Conservation (phyloP, 1,140 invertebrate genomes). For the Aphelenchoides fujianensis region DNA sequence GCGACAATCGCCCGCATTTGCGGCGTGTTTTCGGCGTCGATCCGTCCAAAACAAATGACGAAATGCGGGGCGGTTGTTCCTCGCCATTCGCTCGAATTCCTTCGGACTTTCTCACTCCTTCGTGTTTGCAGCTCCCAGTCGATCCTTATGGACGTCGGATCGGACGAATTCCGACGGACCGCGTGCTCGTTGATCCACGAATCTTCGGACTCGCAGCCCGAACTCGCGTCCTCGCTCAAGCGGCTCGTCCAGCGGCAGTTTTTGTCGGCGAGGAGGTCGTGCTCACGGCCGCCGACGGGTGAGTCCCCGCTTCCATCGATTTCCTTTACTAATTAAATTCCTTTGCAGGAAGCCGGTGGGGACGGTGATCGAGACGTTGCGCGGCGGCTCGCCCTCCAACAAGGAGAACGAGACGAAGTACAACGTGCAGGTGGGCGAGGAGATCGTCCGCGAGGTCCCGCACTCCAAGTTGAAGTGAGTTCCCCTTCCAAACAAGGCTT, state of each 20-base stretch:
- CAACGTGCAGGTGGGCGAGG: neutral
- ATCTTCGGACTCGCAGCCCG: neutral
- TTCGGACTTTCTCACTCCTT: too few species aligned
- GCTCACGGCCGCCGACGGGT: neutral
- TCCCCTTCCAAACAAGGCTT: neutral
- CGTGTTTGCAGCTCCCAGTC: neutral
- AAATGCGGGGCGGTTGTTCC: too few species aligned
- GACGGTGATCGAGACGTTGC: neutral
- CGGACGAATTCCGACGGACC: neutral
- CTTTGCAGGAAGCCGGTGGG: neutral
- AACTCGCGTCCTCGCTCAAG: neutral
- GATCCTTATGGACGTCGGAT: neutral
- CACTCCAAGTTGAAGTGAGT: neutral
- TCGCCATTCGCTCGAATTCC: too few species aligned
- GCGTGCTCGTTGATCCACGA: neutral
- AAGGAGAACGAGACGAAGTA: constrained; percentile 3
- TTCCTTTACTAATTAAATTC: neutral
- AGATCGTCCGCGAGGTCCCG: neutral
- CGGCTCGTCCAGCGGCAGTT: neutral
- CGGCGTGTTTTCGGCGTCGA: too few species aligned
- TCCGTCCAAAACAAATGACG: too few species aligned
- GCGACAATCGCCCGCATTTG: too few species aligned
- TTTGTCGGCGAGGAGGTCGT: neutral
- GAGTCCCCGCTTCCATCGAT: neutral
- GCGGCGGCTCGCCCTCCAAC: constrained; percentile 4